Evolutionary conservation across 2,113 vertebrate genomes (phyloP), one percentile per base, ranked within the genome.

Genomic region (Larimichthys polyactis): DNA sequence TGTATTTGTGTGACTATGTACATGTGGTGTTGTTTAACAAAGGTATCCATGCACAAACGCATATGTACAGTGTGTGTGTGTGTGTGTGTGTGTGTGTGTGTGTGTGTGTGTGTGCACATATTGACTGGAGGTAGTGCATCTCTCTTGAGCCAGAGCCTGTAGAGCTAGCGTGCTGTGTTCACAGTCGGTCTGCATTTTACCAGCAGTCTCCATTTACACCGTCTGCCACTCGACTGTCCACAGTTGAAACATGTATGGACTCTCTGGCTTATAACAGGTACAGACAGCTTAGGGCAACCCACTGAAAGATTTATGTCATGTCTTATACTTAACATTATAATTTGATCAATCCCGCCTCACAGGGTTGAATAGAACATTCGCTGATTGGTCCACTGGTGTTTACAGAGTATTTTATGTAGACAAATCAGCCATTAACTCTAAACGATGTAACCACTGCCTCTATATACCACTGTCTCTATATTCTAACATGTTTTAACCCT

Each of bases 121-220:
- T 80, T 68, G 65, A 58, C 79, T 80, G 46, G 54, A 67, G 79
- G 80, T 69, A 63, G 22, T 81, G 40, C 32, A 78, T 72, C 62
- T 82, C 73, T 87, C 77, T 20, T 71, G 74, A 83, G 91, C 89
- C 90, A 93, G 85, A 72, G 88, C 90, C 82, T 86, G 84, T 84
- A 71, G 88, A 84, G 91, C 32, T 58, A 8, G 65, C 88, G 4
- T 86, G 90, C 88, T 86, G 89, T 54, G 86, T 83, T 93, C 92
- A 83, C 92, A 87, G 87, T 93, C 62, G 65, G 75, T 62, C 79
- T 77, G 75, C 70, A 69, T 90, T 92, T 86, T 85, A 92, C 60
- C 91, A 91, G 90, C 88, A 79, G 90, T 81, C 72, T 88, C 87
- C 88, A 83, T 90, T 92, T 90, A 89, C 78, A 85, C 91, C 86